A percentile compares a stretch with the other conserved stretches of the same genome.
Conservation (phyloP, 2,888 invertebrate species). For the Caenorhabditis doughertyi region DNA sequence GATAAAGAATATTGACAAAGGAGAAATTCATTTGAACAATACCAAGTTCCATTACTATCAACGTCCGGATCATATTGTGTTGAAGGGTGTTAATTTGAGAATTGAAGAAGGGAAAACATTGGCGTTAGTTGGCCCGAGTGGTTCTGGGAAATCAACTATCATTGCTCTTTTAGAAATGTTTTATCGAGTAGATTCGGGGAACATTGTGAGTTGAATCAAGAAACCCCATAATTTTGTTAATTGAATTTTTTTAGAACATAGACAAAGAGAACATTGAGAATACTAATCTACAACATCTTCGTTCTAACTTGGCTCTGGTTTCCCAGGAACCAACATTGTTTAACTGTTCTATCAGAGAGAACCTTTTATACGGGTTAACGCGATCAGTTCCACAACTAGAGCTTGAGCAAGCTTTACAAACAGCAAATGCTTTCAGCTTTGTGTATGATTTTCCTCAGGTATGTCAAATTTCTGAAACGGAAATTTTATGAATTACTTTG, state of each 20-base stretch:
- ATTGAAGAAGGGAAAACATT: conserved; percentile 83
- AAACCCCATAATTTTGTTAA: no score
- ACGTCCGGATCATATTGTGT: conserved; percentile 42
- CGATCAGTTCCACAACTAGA: conserved; percentile 41
- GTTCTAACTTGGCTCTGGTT: conserved; percentile 83
- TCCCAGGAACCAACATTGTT: conserved; percentile 83
- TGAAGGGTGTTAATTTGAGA: conserved; percentile 37
- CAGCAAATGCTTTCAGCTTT: conserved; percentile 84
- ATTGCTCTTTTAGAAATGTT: conserved; percentile 87
- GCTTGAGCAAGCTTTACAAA: conserved; percentile 76
- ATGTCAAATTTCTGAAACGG: conserved; percentile 7
- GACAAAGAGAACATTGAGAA: conserved; percentile 81
- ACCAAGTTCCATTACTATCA: conserved; percentile 52
- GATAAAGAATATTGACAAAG: conserved; percentile 17
- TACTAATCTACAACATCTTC: conserved; percentile 77
- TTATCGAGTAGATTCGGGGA: conserved; percentile 88
- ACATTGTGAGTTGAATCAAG: conserved; percentile 84
- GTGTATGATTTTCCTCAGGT: conserved; percentile 82
- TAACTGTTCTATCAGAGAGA: conserved; percentile 80
- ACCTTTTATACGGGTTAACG: conserved; percentile 17
- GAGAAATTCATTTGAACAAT: conserved; percentile 25
- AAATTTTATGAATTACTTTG: background rate
- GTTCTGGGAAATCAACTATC: conserved; percentile 84
- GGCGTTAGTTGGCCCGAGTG: conserved; percentile 84
- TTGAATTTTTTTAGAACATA: conserved; percentile 63